Evolutionary conservation across 2,888 invertebrate species (phyloP), one percentile per base, ranked within the genome.

Genomic region (Polydrusus pterygomalis): DNA sequence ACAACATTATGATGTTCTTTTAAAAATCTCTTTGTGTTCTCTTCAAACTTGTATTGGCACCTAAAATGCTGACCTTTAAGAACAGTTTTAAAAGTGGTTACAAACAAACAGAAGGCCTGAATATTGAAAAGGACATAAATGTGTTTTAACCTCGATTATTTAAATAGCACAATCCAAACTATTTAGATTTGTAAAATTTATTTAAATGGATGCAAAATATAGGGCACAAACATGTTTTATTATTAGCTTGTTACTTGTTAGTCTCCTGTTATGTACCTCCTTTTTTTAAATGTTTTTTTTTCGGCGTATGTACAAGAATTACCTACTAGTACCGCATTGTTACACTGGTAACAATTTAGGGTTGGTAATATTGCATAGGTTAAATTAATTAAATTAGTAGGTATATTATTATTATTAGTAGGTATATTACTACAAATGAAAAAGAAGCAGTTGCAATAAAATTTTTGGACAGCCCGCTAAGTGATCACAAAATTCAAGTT

Each of bases 81-180:
- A 11, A 18, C 15, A 25, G 25, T 11, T 47, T 20, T 13, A n/a
- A 67, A 49, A 7, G 30, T 30, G 13, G 25, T 67, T 20, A 7
- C 11, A 30, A 25, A 49, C 18, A 25, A 38, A 25, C 8, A 13
- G 18, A 64, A 15, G 40, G 15, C 38, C 20, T 64, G 15, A 20
- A 20, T 67, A 67, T 49, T 40, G 25, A 38, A 65, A 49, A 47
- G 30, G 13, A 45, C 34, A 67, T 38, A 67, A 51, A 40, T 20
- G 10, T 17, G 9, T 17, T 40, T 63, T 47, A 63, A 63, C 63
- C 45, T 45, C 63, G 43, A 45, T 60, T 40, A 45, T 60, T 34
- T 34, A 34, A 34, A 34, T 34, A 34, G 8, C 34, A 47, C 15
- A 25, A 25, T n/a, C 30, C n/a, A 34, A 56, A 34, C 30, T 34